Evolutionary conservation across 2,797 vertebrate species (phyloP), one percentile per base, ranked within the genome.

Genomic region (Chloroceryle amazona): DNA sequence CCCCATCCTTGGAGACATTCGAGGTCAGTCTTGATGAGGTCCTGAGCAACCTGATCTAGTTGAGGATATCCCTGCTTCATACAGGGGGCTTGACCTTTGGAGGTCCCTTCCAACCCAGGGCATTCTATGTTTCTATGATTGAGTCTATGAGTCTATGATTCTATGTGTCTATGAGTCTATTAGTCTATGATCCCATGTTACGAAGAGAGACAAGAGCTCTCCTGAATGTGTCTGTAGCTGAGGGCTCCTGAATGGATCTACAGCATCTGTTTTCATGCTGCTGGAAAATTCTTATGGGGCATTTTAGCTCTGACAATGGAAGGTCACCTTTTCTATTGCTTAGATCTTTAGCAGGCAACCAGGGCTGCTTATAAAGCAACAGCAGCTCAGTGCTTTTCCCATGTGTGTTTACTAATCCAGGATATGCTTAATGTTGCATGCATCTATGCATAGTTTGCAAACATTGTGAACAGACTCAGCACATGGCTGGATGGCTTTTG

Each of bases 391-490:
- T 61, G 29, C 17, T 81, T 11, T 44, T 83, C 25, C 25, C 1
- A 0, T 41, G 13, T 0, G 0, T 58, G 11, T 55, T 51, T 80
- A 55, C 26, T 29, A 41, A 73, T 58, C 16, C 1, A 2, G n/a
- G 19, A 26, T 57, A 31, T 0, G 0, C 6, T 58, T 80, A 63
- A 66, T 8, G 5, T 39, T 86, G 4, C 47, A 29, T 47, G 15
- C 15, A 35, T 51, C 21, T 75, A 7, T 55, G 57, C 1, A 5
- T 39, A 66, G 2, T 10, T 3, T 63, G 42, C 71, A 90, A 91
- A 60, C 39, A 19, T 0, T 29, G 8, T 15, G 5, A 57, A 41
- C 22, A 58, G 37, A 65, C n/a, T 81, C 33, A 78, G 12, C 5
- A 41, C 10, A 7, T 2, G 2, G 26, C n/a, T 73, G 31, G 17